Base-by-base conservation (phyloP, 1,140 invertebrate genomes). In the Prorops nasuta region DNA sequence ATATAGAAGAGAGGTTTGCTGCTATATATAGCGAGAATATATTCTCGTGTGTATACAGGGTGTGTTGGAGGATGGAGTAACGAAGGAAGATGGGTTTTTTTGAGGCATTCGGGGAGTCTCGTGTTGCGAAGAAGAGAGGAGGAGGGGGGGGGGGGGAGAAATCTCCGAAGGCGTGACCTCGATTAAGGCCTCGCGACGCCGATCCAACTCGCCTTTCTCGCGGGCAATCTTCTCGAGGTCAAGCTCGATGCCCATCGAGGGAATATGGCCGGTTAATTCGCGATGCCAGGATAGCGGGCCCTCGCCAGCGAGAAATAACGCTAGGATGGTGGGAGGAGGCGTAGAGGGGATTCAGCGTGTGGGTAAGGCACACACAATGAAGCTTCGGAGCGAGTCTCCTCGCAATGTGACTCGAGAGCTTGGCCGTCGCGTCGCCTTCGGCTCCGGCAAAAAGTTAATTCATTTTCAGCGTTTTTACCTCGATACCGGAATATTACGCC, bases 361-460 rank as follows among this genome's bases (percentile, higher is more conserved):
- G n/a, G n/a, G n/a, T n/a, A n/a, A n/a, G n/a, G n/a, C n/a, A n/a
- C n/a, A n/a, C n/a, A n/a, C n/a, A n/a, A n/a, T n/a, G n/a, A n/a
- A n/a, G n/a, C n/a, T n/a, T n/a, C n/a, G n/a, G n/a, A n/a, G n/a
- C n/a, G n/a, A 44, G 32, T 39, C 35, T 47, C 20, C 37, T 54
- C 53, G 55, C 54, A 61, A 64, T 64, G 58, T 54, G 60, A 60
- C 56, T 68, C 52, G 51, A 65, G 47, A 47, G 45, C 24, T 28
- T 10, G 24, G 4, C 24, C 24, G 24, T 28, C 10, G 4, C 10
- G 4, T 28, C 24, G 4, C 24, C 24, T 28, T 28, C 24, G 4
- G 10, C 24, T 38, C 17, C 14, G 37, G 46, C 62, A 71, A 73
- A 73, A 73, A 72, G 68, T 73, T 72, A 72, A 73, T 72, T 73